Evolutionary conservation across 2,113 vertebrate genomes (phyloP), one percentile per base, ranked within the genome.

Genomic region (Suricata suricatta): DNA sequence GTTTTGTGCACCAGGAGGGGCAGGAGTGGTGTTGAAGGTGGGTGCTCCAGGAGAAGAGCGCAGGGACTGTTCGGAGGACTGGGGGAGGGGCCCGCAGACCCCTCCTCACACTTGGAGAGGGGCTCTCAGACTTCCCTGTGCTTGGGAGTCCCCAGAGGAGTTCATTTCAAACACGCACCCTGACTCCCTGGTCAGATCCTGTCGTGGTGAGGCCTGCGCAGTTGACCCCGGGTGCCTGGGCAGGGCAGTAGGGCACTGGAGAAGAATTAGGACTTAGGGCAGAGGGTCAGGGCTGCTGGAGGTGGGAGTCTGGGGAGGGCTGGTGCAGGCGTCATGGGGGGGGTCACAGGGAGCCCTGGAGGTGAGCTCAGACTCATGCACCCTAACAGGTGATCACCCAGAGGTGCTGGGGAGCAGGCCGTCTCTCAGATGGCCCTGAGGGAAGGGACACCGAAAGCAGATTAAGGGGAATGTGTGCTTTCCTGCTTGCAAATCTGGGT

Each of bases 311-410:
- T 19, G 27, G 33, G 47, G 33, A 41, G 77, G n/a, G 72, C 14
- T 44, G n/a, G 47, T 63, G 38, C 14, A 76, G 33, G 29, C 44
- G 54, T 86, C 91, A 29, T 57, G 64, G 72, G 25, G 50, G 16
- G 68, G 52, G 12, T 31, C 7, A 4, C 15, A 47, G 92, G 68
- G 17, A 91, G 31, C 29, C 31, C 44, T 82, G 15, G 12, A 52
- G 76, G 64, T 69, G 91, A 92, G 80, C 50, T 93, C 35, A 90
- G 25, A 77, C 44, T 97, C 64, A 69, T 38, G 23, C 31, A 63
- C 35, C 2, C 9, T 95, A 90, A 77, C 68, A 92, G 89, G 72
- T 93, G 93, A 92, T 80, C 96, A 54, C 76, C 38, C 86, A 35
- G 79, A 90, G 87, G 94, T 96, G 19, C 3, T 54, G 60, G 54